A percentile compares a stretch with the other conserved stretches of the same genome.
These are phyloP conservation scores for Cyprinodon tularosa DNA, from an alignment of 2,113 vertebrate genomes.

Conservation along the genomic window DNA sequence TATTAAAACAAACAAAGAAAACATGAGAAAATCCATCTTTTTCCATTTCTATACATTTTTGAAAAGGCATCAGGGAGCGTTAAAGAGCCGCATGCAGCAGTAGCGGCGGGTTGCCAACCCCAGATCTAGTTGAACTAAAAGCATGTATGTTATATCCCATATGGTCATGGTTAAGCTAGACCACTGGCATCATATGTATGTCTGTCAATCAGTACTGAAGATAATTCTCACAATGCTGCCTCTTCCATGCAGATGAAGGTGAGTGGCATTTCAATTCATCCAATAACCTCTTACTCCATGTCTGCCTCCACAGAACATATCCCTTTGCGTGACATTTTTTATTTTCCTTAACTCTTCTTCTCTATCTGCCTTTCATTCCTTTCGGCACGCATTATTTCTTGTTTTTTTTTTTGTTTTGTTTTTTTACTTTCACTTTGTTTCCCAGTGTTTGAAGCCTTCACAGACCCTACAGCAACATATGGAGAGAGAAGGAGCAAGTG, in stretches of 20 bases:
- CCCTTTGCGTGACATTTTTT: slow-evolving; percentile 6
- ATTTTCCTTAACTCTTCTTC: slow-evolving; percentile 6
- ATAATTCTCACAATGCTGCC: slow-evolving; percentile 44
- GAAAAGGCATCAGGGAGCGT: too few relatives aligned
- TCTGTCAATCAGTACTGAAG: slow-evolving; percentile 52
- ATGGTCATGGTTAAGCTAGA: slow-evolving; percentile 47
- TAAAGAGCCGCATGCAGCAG: too few relatives aligned
- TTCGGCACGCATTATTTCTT: not conserved
- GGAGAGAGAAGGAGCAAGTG: slow-evolving; percentile 54
- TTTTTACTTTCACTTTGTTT: slow-evolving; percentile 23
- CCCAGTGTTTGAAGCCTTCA: slow-evolving; percentile 57
- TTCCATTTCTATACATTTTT: too few relatives aligned
- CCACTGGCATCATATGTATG: slow-evolving; percentile 54
- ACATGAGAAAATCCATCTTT: too few relatives aligned
- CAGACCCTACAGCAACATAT: slow-evolving; percentile 64
- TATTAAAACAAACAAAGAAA: too few relatives aligned
- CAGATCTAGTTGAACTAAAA: slow-evolving; percentile 13
- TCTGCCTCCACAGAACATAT: slow-evolving; percentile 18
- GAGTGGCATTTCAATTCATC: slow-evolving; percentile 28
- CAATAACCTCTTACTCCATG: slow-evolving; percentile 23
- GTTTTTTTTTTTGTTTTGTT: slow-evolving; percentile 20
- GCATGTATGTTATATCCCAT: not conserved
- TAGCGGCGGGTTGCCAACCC: not conserved
- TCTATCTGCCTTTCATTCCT: slow-evolving; percentile 7
- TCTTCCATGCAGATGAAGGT: slow-evolving; percentile 46